Conservation (phyloP, 2,113 vertebrate species). For the Macrotus californicus region DNA sequence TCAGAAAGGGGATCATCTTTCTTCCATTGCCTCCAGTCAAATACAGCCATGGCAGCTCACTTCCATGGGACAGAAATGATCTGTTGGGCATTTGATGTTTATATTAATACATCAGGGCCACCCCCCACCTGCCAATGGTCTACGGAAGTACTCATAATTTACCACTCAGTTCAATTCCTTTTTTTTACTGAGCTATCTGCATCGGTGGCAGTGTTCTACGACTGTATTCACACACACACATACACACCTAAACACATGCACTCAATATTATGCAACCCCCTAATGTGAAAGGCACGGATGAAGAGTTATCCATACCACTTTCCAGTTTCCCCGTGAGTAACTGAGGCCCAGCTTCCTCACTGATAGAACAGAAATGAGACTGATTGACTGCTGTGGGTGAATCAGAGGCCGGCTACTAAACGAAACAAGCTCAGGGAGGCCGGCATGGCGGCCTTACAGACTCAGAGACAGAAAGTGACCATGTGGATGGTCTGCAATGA, state of each 20-base stretch:
- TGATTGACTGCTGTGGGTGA: neutral
- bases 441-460: neutral
- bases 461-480: neutral
- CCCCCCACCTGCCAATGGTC: neutral
- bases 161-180: slow-evolving; percentile 7
- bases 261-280: neutral
- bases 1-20: slow-evolving; percentile 44
- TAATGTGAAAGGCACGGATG: neutral
- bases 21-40: slow-evolving; percentile 46
- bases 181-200: neutral
- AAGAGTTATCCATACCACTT: neutral
- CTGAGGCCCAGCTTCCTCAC: neutral
- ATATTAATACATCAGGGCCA: neutral
- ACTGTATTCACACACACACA: neutral
- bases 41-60: slow-evolving; percentile 49
- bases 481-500: neutral
- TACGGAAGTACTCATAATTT: slow-evolving; percentile 31
- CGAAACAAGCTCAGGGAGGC: neutral
- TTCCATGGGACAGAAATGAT: slow-evolving; percentile 59
- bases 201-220: neutral
- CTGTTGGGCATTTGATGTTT: slow-evolving; percentile 22
- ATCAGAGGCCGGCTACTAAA: neutral
- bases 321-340: no score
- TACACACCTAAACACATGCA: neutral
- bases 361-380: neutral